phyloP scores from a whole-genome alignment of 2,888 invertebrate species.

The Galerucella calmariensis region DNA sequence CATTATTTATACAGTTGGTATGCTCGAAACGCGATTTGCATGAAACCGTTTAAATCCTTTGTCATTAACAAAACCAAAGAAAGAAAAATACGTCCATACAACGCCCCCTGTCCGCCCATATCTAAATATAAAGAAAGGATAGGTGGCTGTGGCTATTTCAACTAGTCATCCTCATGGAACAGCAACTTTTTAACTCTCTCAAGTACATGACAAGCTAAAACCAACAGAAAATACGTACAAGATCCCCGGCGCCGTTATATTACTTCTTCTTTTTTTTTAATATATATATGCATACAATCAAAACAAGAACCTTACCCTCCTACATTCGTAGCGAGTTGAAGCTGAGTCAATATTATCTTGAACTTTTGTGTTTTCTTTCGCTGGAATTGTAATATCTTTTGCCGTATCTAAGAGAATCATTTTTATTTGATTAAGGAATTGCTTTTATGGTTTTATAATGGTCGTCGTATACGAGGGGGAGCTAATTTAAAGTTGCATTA shows the following conservation, averaged over 20 bases:
- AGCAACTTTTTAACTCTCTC: not conserved
- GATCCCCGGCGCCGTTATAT: conserved; percentile 34
- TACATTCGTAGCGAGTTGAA: conserved; percentile 21
- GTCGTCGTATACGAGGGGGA: conserved; percentile 7
- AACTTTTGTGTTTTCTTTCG: conserved; percentile 31
- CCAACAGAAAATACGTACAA: conserved; percentile 31
- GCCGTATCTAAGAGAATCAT: conserved; percentile 14
- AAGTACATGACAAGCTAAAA: conserved; percentile 35
- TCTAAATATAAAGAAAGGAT: conserved; percentile 15
- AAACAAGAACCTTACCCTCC: conserved; percentile 39
- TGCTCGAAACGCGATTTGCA: conserved; percentile 8
- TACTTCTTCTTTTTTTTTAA: conserved; percentile 20
- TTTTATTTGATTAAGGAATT: conserved; percentile 35
- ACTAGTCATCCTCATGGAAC: conserved; percentile 36
- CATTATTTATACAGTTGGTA: conserved; percentile 6
- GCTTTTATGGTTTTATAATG: conserved; percentile 35
- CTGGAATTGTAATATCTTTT: conserved; percentile 29
- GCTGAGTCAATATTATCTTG: conserved; percentile 36
- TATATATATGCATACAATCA: conserved; percentile 41
- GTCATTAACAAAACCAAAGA: conserved; percentile 4
- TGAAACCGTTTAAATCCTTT: conserved; percentile 9
- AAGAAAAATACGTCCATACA: conserved; percentile 14
- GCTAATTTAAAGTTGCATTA: not conserved
- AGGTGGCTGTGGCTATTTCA: conserved; percentile 24
- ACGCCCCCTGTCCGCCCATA: conserved; percentile 22